Evolutionary conservation across 2,797 vertebrate species (phyloP).

Genomic region (Epinephelus awoara): DNA sequence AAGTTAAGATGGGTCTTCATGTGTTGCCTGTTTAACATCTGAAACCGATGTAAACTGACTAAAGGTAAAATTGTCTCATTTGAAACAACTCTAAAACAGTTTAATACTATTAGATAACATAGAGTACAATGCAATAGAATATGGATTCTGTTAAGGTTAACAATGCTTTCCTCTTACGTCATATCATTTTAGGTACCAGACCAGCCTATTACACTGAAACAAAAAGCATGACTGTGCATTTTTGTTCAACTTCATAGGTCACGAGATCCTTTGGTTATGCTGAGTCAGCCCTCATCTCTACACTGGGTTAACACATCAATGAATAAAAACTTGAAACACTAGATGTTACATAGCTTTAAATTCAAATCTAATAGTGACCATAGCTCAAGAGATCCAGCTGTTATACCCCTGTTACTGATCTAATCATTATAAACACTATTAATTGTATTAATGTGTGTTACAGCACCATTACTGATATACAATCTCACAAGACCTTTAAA

Average conservation of each 20-base stretch:
- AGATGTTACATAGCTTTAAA: neutral
- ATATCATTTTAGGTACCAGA: neutral
- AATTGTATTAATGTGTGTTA: neutral
- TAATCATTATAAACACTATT: neutral
- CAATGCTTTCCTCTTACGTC: no score
- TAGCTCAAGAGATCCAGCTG: neutral
- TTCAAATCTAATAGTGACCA: neutral
- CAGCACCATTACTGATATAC: no score
- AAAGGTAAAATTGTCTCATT: no score
- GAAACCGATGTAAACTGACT: no score
- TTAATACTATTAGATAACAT: no score
- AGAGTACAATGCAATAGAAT: neutral
- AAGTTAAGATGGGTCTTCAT: no score
- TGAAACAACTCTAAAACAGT: no score
- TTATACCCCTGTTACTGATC: neutral
- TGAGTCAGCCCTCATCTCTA: constrained; percentile 18
- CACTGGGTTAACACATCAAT: neutral
- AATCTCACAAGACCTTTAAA: neutral
- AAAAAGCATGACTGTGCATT: constrained; percentile 42
- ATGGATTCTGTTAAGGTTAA: neutral
- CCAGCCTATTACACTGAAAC: neutral
- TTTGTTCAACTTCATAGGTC: neutral
- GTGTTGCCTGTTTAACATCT: no score
- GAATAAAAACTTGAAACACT: no score
- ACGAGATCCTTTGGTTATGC: constrained; percentile 1